Base-by-base conservation (phyloP, 2,888 invertebrate genomes). In the Drosophila flavopinicola region DNA sequence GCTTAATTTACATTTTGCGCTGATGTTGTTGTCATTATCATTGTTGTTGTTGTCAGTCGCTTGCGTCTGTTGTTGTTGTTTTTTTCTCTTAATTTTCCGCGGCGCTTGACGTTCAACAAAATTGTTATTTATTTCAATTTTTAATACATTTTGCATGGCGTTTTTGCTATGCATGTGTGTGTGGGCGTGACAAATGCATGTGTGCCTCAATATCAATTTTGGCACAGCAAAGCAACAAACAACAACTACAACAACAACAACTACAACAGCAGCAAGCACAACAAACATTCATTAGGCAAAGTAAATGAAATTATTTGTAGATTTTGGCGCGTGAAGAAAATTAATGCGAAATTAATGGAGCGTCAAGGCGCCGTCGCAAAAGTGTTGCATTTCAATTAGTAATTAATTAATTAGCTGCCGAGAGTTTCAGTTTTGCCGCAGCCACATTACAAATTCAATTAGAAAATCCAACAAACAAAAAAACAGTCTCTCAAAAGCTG, bases 341-440 rank as follows among this genome's bases (percentile, higher is more conserved):
- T 83, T 70, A 80, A 80, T 80, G 84, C 68, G 86, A 88, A 83
- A 87, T 83, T 87, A 83, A 83, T 83, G 88, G 83, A 88, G 88
- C 83, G 71, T 52, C 70, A 74, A 61, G 80, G 86, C 87, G 88
- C 67, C 75, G 59, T 38, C 24, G 45, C 56, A 68, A 74, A 20
- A 74, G 51, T 66, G 64, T 75, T 83, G 78, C 86, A 68, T 71
- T 87, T 75, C 80, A 87, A 86, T 87, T 87, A 85, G 44, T 54
- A 53, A 83, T 79, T 75, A 71, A 71, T 66, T 63, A 66, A 76
- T 52, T 75, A 75, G 48, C 33, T 47, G 33, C 37, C 42, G 17
- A 10, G 52, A 47, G 42, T 44, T 58, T 47, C 45, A 51, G n/a
- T 20, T 20, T 20, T 20, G 20, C n/a, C n/a, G 39, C n/a, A 30